Evolutionary conservation across 92 coral and sea anemone species (phyloP).

Genomic region (Phenganax marumi): DNA sequence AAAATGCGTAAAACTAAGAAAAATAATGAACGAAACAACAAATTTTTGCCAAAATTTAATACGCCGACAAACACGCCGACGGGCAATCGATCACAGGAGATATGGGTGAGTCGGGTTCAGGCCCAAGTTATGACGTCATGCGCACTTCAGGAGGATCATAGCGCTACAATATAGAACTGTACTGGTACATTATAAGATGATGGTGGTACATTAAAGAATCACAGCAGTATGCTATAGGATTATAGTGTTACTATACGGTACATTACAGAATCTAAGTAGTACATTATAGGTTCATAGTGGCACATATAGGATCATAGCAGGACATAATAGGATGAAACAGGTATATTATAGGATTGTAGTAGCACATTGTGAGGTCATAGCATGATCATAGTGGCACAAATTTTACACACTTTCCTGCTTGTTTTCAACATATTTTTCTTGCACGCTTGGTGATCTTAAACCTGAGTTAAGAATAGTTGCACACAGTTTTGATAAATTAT

Average conservation of each 20-base stretch:
- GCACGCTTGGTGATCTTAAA: conserved; percentile 75
- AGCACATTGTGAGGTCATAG: too few species aligned
- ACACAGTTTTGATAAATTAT: too few species aligned
- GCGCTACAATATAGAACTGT: too few species aligned
- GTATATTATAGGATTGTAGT: too few species aligned
- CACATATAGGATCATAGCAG: not conserved
- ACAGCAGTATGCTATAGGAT: not conserved
- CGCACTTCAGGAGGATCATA: too few species aligned
- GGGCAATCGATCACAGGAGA: not conserved
- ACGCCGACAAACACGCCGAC: too few species aligned
- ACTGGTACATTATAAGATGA: not conserved
- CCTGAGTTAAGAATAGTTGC: conserved; percentile 34
- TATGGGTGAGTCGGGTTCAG: not conserved
- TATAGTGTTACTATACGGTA: not conserved
- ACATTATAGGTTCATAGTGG: not conserved
- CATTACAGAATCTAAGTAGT: not conserved
- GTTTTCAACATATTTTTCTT: conserved; percentile 65
- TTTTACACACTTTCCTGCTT: not conserved
- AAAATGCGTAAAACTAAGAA: not conserved
- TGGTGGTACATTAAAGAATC: not conserved
- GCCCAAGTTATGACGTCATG: conserved; percentile 5
- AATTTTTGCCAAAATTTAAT: conserved; percentile 2
- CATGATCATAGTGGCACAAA: not conserved
- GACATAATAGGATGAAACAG: too few species aligned
- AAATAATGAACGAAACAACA: not conserved